Evolutionary conservation across 2,888 invertebrate species (phyloP).

Genomic region (Ischnus inquisitorius): DNA sequence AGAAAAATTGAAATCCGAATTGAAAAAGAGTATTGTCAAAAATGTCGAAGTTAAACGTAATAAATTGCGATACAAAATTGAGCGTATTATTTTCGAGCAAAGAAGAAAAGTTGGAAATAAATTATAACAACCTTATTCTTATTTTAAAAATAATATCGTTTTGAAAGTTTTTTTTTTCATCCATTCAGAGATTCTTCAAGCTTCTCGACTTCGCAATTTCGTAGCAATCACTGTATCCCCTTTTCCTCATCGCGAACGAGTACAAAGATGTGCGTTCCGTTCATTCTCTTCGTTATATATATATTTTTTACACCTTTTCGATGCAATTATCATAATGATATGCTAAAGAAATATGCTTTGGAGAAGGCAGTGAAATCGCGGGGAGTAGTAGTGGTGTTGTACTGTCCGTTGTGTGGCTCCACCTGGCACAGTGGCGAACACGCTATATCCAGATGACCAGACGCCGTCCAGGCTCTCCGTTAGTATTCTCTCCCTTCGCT

Average conservation of each 20-base stretch:
- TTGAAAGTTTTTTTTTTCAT: too few relatives aligned
- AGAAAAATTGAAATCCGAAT: not conserved
- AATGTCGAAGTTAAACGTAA: too few relatives aligned
- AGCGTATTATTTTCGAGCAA: too few relatives aligned
- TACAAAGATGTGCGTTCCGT: slow-evolving; percentile 10
- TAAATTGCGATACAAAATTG: too few relatives aligned
- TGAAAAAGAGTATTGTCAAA: not conserved
- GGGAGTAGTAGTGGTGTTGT: not conserved
- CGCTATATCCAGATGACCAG: slow-evolving; percentile 59
- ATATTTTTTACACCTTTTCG: slow-evolving; percentile 74
- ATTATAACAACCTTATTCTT: too few relatives aligned
- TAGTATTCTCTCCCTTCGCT: not conserved
- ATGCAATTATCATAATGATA: slow-evolving; percentile 80
- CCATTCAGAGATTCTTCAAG: too few relatives aligned
- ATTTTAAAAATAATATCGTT: too few relatives aligned
- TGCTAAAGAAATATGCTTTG: slow-evolving; percentile 64
- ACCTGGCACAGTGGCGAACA: slow-evolving; percentile 76
- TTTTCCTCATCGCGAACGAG: slow-evolving; percentile 46
- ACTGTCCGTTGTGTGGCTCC: slow-evolving; percentile 75
- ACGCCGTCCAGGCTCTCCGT: not conserved
- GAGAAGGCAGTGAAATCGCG: slow-evolving; percentile 21
- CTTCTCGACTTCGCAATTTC: too few relatives aligned
- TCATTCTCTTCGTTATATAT: not conserved
- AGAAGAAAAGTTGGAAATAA: too few relatives aligned
- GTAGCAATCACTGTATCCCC: not conserved